Conservation (phyloP, 2,113 vertebrate species). For the Rhea pennata region DNA sequence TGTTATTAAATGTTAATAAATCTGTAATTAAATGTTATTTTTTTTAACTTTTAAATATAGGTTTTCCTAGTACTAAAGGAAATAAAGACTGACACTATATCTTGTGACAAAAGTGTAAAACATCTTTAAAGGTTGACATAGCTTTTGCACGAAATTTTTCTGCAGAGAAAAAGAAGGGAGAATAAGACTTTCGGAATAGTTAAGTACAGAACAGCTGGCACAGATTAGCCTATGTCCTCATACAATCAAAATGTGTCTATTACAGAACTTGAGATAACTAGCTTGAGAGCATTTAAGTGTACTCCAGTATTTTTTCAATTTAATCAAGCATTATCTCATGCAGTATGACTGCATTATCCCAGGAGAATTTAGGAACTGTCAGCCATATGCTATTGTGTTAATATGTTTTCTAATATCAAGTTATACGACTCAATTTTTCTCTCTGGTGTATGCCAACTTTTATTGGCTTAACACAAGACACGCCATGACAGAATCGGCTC, state of each 20-base stretch:
- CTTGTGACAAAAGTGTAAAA: slow-evolving; percentile 38
- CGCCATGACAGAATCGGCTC: not conserved
- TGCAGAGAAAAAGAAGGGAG: slow-evolving; percentile 7
- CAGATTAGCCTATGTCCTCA: slow-evolving; percentile 68
- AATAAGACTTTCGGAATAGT: slow-evolving; percentile 37
- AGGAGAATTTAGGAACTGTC: slow-evolving; percentile 15
- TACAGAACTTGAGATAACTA: slow-evolving; percentile 60
- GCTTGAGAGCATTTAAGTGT: slow-evolving; percentile 32
- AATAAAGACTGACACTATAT: slow-evolving; percentile 1
- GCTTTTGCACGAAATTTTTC: slow-evolving; percentile 61
- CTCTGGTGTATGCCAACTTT: not conserved
- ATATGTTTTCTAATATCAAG: not conserved
- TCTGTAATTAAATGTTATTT: too few species aligned
- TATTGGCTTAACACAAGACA: not conserved
- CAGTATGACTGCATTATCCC: slow-evolving; percentile 47
- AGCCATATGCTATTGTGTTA: not conserved
- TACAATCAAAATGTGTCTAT: slow-evolving; percentile 71
- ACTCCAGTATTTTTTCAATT: not conserved
- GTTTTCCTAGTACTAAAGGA: not conserved
- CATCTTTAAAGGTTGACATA: slow-evolving; percentile 41
- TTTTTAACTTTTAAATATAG: not conserved
- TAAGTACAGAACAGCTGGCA: slow-evolving; percentile 58
- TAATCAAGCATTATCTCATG: slow-evolving; percentile 60
- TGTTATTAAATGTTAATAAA: not conserved
- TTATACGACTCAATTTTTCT: not conserved